Evolutionary conservation across 2,113 vertebrate species (phyloP), one percentile per base, ranked within the genome.

Genomic region (Tretioscincus oriximinensis): DNA sequence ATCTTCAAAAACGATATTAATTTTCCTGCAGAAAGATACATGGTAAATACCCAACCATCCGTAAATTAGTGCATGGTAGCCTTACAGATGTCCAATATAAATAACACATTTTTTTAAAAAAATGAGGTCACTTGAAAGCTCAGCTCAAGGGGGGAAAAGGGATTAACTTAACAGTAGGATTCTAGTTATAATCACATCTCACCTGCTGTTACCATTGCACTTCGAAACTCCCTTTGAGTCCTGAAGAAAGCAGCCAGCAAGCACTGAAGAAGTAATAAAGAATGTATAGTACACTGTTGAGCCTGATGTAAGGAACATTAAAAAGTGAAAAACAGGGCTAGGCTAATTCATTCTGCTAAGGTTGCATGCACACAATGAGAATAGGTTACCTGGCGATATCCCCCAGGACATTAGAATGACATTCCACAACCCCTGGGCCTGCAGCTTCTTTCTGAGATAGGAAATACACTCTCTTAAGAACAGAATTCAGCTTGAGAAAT

Each of bases 111-210:
- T n/a, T 29, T n/a, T 28, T 31, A 41, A 64, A 69, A 70, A 77
- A 21, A 86, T 84, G 2, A 47, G 83, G n/a, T 2, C 1, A 74
- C 51, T 74, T 24, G 77, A 26, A 64, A 51, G 10, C 12, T 87
- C 84, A 45, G 7, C 58, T 85, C 35, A 41, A 41, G 35, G 35
- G 64, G 54, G 87, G 67, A 28, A 78, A 79, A 31, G 58, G 85
- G 85, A 89, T 89, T 89, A 91, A 79, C 29, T n/a, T 79, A 80
- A 80, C 78, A 73, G 69, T 69, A 85, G 74, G 72, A 84, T 81
- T 41, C 71, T 63, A 70, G 20, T 65, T 90, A 77, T 82, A 88
- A 86, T 80, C 68, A 71, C n/a, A 14, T 80, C 22, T 84, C 84
- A 24, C 1, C 16, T 26, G 7, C 24, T 41, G 47, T 9, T 75